Conservation (phyloP, 2,797 vertebrate genomes). For the Triplophysa yarkandensis region DNA sequence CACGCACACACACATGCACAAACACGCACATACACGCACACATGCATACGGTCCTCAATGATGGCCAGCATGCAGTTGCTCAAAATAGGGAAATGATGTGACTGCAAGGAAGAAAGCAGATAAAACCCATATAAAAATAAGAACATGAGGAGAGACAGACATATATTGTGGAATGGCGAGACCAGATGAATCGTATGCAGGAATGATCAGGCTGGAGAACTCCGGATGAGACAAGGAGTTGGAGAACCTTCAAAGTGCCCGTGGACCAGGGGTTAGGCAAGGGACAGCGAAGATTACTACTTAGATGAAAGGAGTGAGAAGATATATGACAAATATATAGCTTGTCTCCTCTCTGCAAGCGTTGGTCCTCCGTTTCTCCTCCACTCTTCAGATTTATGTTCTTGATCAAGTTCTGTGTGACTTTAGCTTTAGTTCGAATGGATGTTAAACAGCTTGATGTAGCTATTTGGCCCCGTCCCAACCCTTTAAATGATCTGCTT, state of each 20-base stretch:
- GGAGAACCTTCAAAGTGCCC: slow-evolving; percentile 43
- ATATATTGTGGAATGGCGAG: slow-evolving; percentile 27
- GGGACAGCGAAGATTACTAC: slow-evolving; percentile 41
- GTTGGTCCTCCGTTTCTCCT: slow-evolving; percentile 40
- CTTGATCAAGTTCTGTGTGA: slow-evolving; percentile 32
- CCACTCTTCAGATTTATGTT: slow-evolving; percentile 43
- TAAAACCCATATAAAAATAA: slow-evolving; percentile 50
- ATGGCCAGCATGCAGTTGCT: slow-evolving; percentile 74
- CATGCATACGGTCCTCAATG: slow-evolving; percentile 77
- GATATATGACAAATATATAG: slow-evolving; percentile 29
- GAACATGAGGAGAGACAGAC: slow-evolving; percentile 24
- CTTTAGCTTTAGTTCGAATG: slow-evolving; percentile 40
- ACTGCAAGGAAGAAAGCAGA: slow-evolving; percentile 49
- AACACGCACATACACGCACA: slow-evolving; percentile 44
- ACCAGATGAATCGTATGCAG: slow-evolving; percentile 36
- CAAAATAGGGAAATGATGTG: slow-evolving; percentile 57
- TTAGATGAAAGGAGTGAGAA: slow-evolving; percentile 34
- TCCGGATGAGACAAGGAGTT: slow-evolving; percentile 20
- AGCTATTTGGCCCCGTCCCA: slow-evolving; percentile 44
- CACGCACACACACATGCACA: slow-evolving; percentile 31
- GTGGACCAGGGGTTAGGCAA: slow-evolving; percentile 29
- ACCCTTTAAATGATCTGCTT: slow-evolving; percentile 33
- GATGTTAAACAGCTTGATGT: slow-evolving; percentile 44
- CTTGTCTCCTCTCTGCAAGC: slow-evolving; percentile 3
- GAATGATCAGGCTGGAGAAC: slow-evolving; percentile 29